Percentiles rank a stretch among this genome's conserved stretches.
These are phyloP conservation scores for Aurelia coerulea DNA, from an alignment of 30 jellyfish, hydroid and myxozoan genomes.

Conservation along the genomic window DNA sequence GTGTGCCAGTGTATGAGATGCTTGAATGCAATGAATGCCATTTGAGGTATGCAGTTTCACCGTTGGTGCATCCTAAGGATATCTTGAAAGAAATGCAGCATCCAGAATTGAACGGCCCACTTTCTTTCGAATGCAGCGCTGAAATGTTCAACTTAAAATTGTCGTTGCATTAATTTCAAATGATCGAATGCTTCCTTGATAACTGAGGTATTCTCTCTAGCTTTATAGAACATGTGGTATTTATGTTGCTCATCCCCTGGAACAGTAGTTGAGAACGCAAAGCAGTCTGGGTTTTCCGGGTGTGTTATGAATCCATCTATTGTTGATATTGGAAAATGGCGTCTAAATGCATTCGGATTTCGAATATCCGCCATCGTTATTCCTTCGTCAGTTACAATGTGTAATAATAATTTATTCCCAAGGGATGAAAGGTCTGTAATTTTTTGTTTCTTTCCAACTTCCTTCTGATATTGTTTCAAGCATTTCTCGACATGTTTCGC, in stretches of 20 bases:
- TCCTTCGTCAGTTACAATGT: conserved; percentile 65
- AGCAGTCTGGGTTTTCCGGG: conserved; percentile 94
- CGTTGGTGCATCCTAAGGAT: too few species aligned
- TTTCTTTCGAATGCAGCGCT: neutral
- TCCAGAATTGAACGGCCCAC: neutral
- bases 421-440: conserved; percentile 39
- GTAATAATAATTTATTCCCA: conserved; percentile 68
- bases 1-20: too few species aligned
- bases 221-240: conserved; percentile 77
- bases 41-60: too few species aligned
- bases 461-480: conserved; percentile 81
- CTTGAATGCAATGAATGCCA: too few species aligned
- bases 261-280: conserved; percentile 89
- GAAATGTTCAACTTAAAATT: neutral
- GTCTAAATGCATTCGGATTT: conserved; percentile 61
- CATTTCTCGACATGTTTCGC: conserved; percentile 90
- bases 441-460: conserved; percentile 72
- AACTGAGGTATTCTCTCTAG: conserved; percentile 30
- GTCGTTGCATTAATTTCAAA: conserved; percentile 42
- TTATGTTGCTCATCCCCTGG: conserved; percentile 81
- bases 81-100: too few species aligned
- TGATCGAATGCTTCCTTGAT: conserved; percentile 55
- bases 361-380: conserved; percentile 79
- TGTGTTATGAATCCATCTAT: conserved; percentile 65
- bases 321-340: conserved; percentile 80